A percentile compares a stretch with the other conserved stretches of the same genome.
These are phyloP conservation scores for Agapornis canus DNA, from an alignment of 2,797 vertebrate genomes.

Conservation along the genomic window DNA sequence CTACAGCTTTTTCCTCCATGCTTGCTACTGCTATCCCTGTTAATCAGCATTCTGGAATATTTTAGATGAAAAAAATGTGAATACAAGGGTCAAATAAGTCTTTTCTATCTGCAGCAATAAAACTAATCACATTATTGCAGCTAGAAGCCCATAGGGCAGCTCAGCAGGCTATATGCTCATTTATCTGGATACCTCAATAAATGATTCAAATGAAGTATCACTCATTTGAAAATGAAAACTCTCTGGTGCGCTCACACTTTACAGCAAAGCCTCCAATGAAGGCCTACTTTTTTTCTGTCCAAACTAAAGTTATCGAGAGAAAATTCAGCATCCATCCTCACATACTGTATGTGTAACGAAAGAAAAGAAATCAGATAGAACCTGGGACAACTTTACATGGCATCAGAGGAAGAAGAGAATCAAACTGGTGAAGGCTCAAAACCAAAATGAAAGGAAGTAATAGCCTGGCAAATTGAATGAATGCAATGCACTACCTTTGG, in stretches of 20 bases:
- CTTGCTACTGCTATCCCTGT: not conserved
- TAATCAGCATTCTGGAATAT: not conserved
- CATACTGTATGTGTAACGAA: not conserved
- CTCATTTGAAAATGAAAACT: not conserved
- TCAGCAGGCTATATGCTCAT: not conserved
- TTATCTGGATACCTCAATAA: not conserved
- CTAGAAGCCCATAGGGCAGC: not conserved
- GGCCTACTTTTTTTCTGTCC: not conserved
- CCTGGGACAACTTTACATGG: not conserved
- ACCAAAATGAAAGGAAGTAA: not conserved
- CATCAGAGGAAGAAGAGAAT: not conserved
- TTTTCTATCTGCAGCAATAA: not conserved
- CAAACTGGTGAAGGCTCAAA: not conserved
- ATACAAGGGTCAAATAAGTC: not conserved
- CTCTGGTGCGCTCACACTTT: not conserved
- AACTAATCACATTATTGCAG: not conserved
- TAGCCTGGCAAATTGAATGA: not conserved
- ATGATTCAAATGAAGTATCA: not conserved
- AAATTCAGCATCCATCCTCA: not conserved
- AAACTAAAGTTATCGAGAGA: not conserved
- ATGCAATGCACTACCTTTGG: not conserved
- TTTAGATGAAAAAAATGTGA: not conserved
- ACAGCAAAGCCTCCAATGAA: not conserved
- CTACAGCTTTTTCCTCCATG: not conserved
- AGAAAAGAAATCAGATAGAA: not conserved